Evolutionary conservation across 2,888 invertebrate species (phyloP).

Genomic region (Euplexia lucipara): DNA sequence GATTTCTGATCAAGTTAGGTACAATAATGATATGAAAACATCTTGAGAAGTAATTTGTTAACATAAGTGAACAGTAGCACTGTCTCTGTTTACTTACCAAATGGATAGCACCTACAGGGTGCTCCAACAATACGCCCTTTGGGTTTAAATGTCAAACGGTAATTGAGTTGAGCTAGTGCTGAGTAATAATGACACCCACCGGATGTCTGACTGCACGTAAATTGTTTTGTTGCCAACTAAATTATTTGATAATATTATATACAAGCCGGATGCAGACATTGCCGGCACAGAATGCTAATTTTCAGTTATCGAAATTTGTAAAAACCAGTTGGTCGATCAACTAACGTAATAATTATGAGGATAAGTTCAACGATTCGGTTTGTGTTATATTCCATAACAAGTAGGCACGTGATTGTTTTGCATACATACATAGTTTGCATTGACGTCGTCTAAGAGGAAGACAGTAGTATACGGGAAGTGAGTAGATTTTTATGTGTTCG

Average conservation of each 20-base stretch:
- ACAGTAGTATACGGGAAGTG: too few species aligned
- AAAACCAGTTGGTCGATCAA: constrained; percentile 56
- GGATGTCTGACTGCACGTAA: constrained; percentile 67
- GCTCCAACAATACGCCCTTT: constrained; percentile 70
- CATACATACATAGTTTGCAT: not conserved
- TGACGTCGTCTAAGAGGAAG: constrained; percentile 21
- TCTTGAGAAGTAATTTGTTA: constrained; percentile 20
- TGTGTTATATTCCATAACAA: constrained; percentile 23
- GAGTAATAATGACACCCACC: constrained; percentile 68
- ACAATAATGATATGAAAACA: constrained; percentile 26
- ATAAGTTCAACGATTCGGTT: constrained; percentile 45
- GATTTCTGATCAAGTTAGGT: constrained; percentile 9
- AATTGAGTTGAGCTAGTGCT: constrained; percentile 71
- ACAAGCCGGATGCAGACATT: constrained; percentile 58
- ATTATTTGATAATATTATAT: constrained; percentile 62
- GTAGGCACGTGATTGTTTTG: constrained; percentile 20
- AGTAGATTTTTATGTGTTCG: too few species aligned
- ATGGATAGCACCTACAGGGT: constrained; percentile 49
- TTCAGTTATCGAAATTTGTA: constrained; percentile 64
- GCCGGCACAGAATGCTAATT: constrained; percentile 60
- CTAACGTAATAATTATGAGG: constrained; percentile 53
- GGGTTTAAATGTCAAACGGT: constrained; percentile 74
- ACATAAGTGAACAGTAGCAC: constrained; percentile 33
- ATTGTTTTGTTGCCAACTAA: constrained; percentile 61
- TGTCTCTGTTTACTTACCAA: constrained; percentile 63